A percentile compares a stretch with the other conserved stretches of the same genome.
Conservation (phyloP, 2,797 vertebrate genomes). For the Nyctibius grandis region DNA sequence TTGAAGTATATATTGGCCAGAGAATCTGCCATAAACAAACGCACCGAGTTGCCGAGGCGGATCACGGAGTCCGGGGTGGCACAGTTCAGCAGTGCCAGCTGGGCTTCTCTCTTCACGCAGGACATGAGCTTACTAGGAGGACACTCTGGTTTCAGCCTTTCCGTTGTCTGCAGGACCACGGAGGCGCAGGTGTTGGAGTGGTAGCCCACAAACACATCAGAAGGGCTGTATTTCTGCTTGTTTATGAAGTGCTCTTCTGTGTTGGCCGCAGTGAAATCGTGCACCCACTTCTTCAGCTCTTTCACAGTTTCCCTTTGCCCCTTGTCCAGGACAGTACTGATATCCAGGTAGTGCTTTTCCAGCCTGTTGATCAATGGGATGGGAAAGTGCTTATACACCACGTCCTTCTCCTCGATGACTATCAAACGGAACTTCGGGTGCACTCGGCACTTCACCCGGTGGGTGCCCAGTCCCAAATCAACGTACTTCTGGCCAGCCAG, state of each 20-base stretch:
- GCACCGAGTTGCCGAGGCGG: conserved; percentile 75
- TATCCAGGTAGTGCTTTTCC: conserved; percentile 96
- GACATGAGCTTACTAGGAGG: conserved; percentile 25
- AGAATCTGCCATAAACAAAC: conserved; percentile 57
- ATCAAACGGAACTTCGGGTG: conserved; percentile 88
- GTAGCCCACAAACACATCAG: conserved; percentile 91
- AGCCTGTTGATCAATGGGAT: conserved; percentile 96
- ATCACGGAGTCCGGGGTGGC: conserved; percentile 92
- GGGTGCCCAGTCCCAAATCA: conserved; percentile 93
- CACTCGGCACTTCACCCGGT: conserved; percentile 96
- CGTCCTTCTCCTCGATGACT: conserved; percentile 92
- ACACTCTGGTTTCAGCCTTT: conserved; percentile 57
- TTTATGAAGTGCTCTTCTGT: conserved; percentile 15
- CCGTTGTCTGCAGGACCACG: conserved; percentile 83
- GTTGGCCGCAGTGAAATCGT: conserved; percentile 63
- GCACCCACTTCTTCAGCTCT: conserved; percentile 82
- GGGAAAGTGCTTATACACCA: conserved; percentile 92
- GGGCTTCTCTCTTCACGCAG: conserved; percentile 72
- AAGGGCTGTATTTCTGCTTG: conserved; percentile 73
- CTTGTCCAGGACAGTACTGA: conserved; percentile 82
- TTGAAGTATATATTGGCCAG: conserved; percentile 80
- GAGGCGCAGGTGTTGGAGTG: conserved; percentile 92
- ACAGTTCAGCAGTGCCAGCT: conserved; percentile 83
- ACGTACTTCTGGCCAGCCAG: conserved; percentile 95
- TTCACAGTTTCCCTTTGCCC: conserved; percentile 76